A percentile compares a stretch with the other conserved stretches of the same genome.
Evolutionary conservation across 2,113 vertebrate genomes (phyloP).

Genomic region (Ceyx margarethae): DNA sequence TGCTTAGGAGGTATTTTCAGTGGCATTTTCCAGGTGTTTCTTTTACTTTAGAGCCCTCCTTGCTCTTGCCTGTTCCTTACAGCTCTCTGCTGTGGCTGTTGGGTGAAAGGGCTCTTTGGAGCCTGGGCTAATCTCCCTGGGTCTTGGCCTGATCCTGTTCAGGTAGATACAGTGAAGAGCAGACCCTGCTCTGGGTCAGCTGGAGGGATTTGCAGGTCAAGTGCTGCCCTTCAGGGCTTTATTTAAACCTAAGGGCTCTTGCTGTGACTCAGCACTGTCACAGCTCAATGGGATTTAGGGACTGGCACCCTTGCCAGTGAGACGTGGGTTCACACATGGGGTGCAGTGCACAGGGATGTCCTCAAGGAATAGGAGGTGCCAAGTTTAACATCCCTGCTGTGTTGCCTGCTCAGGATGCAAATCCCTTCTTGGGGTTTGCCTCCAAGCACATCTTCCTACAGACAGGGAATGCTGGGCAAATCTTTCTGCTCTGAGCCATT

Average conservation of each 20-base stretch:
- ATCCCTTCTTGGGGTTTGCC: not conserved
- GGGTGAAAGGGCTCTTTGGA: not conserved
- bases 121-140: not conserved
- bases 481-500: not conserved
- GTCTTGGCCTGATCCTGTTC: not conserved
- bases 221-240: not conserved
- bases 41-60: not conserved
- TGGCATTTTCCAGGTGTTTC: not conserved
- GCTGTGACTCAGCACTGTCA: not conserved
- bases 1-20: not conserved
- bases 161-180: not conserved
- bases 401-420: not conserved
- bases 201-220: not conserved
- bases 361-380: not conserved
- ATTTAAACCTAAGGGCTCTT: not conserved
- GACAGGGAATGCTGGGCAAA: not conserved
- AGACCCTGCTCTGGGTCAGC: not conserved
- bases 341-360: not conserved
- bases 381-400: fast-evolving
- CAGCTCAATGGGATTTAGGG: not conserved
- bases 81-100: not conserved
- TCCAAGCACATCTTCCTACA: not conserved
- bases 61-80: not conserved
- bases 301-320: fast-evolving
- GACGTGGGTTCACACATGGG: not conserved